Percentiles rank a stretch among this genome's conserved stretches.
Conservation (phyloP, 1,140 invertebrate genomes). For the Drosophila pectinifera region DNA sequence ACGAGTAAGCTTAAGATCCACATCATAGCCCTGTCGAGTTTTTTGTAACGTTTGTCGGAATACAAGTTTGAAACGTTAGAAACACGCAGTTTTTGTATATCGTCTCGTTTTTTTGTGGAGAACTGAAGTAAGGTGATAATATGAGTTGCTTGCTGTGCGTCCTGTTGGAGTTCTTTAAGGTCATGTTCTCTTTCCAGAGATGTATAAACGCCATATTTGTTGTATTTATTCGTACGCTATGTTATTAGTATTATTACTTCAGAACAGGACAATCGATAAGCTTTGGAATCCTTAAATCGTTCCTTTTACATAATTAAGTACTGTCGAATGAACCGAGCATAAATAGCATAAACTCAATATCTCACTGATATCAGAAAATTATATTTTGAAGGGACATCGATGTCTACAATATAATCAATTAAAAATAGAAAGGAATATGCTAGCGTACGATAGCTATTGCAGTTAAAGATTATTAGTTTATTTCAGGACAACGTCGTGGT, state of each 20-base stretch:
- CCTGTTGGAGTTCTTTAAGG: neutral
- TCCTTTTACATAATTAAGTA: neutral
- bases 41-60: constrained; percentile 72
- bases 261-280: constrained; percentile 4
- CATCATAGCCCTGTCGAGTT: constrained; percentile 46
- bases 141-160: neutral
- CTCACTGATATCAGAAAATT: constrained; percentile 12
- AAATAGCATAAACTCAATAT: neutral
- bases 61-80: constrained; percentile 68
- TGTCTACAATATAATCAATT: constrained; percentile 17
- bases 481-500: constrained; percentile 77
- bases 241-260: neutral
- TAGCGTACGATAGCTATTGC: constrained; percentile 11
- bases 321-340: neutral
- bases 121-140: neutral
- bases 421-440: constrained; percentile 11
- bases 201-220: neutral
- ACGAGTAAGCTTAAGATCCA: constrained; percentile 91
- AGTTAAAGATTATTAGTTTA: constrained; percentile 26
- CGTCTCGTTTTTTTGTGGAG: constrained; percentile 5
- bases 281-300: neutral
- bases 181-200: no score
- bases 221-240: neutral
- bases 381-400: constrained; percentile 21
- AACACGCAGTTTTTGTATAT: constrained; percentile 26